These are phyloP conservation scores for Oreochromis spilurus DNA, from an alignment of 2,113 vertebrate genomes.

Conservation along the genomic window DNA sequence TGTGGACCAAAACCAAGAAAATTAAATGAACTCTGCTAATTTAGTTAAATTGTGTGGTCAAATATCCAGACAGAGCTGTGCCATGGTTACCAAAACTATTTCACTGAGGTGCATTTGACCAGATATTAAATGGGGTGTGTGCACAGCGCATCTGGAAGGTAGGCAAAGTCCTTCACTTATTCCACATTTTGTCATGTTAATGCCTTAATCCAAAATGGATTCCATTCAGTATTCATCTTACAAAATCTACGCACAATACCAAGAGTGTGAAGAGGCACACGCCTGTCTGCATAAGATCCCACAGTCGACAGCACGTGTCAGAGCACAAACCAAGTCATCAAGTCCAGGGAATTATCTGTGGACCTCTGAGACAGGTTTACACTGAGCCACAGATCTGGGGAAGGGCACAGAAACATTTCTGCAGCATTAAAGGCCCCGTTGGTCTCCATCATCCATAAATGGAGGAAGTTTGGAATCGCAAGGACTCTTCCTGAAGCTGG, in stretches of 20 bases:
- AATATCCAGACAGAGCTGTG: background rate
- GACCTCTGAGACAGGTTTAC: background rate
- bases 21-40: background rate
- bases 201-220: background rate
- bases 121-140: background rate
- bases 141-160: accelerated
- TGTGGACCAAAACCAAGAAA: background rate
- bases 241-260: background rate
- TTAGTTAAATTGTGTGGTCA: background rate
- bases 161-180: background rate
- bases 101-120: background rate
- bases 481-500: too few relatives aligned
- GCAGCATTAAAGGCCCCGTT: background rate
- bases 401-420: background rate
- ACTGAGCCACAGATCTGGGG: background rate
- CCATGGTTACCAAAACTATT: background rate
- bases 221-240: background rate
- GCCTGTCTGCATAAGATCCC: background rate
- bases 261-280: background rate
- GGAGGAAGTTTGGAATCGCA: too few relatives aligned
- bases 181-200: background rate
- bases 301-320: background rate
- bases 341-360: background rate
- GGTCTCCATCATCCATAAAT: too few relatives aligned
- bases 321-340: background rate